These are phyloP conservation scores for Nesoenas mayeri DNA, from an alignment of 2,113 vertebrate genomes.

Conservation along the genomic window DNA sequence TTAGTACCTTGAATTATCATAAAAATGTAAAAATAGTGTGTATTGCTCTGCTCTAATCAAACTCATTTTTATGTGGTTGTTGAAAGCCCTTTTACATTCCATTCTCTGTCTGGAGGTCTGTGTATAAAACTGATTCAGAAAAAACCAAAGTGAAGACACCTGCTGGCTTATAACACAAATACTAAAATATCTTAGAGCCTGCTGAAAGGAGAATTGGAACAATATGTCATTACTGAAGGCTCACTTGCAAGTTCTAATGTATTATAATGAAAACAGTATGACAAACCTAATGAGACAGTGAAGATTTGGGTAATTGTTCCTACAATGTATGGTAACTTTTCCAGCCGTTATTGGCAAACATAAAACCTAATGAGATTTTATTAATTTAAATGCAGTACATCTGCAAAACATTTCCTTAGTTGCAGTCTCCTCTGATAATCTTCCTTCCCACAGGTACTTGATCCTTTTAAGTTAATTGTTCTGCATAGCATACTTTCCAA, in stretches of 20 bases:
- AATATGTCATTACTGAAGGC: conserved; percentile 89
- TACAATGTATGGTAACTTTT: conserved; percentile 85
- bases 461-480: conserved; percentile 83
- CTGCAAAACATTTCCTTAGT: conserved; percentile 85
- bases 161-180: conserved; percentile 89
- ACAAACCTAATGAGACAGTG: conserved; percentile 89
- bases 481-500: conserved; percentile 65
- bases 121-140: conserved; percentile 86
- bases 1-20: conserved; percentile 76
- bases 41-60: conserved; percentile 77
- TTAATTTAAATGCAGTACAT: conserved; percentile 87
- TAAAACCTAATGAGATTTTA: conserved; percentile 90
- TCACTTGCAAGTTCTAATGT: conserved; percentile 89
- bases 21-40: conserved; percentile 78
- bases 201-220: conserved; percentile 87
- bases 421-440: conserved; percentile 79
- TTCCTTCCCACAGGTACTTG: conserved; percentile 75
- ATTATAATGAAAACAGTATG: conserved; percentile 95
- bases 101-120: conserved; percentile 88
- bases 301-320: conserved; percentile 82
- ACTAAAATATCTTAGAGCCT: conserved; percentile 86
- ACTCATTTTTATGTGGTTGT: conserved; percentile 85
- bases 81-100: conserved; percentile 85
- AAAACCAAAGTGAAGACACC: conserved; percentile 91
- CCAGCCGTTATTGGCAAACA: conserved; percentile 85